A percentile compares a stretch with the other conserved stretches of the same genome.
These are phyloP conservation scores for Diabrotica undecimpunctata DNA, from an alignment of 1,140 invertebrate genomes.

Conservation along the genomic window DNA sequence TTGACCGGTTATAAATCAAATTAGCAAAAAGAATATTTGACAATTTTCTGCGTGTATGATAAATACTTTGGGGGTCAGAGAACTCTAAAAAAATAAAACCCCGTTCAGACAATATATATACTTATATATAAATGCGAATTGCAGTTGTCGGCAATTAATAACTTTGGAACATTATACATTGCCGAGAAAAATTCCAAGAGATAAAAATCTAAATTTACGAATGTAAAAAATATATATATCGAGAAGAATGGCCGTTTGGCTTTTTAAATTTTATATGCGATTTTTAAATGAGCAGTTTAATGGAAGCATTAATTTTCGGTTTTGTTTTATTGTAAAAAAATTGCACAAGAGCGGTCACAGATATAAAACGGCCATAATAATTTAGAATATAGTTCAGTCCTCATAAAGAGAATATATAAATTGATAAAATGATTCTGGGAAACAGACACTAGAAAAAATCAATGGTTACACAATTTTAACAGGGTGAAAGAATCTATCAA, in stretches of 20 bases:
- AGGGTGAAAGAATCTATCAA: too few species aligned
- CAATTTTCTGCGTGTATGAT: neutral
- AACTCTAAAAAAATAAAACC: slow-evolving; percentile 1
- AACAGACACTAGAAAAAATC: too few species aligned
- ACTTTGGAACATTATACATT: slow-evolving; percentile 2
- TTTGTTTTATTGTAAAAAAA: too few species aligned
- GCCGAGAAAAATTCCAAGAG: neutral
- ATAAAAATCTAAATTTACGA: slow-evolving; percentile 3
- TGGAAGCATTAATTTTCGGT: too few species aligned
- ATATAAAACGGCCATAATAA: too few species aligned
- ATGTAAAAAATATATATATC: neutral
- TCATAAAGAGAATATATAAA: too few species aligned
- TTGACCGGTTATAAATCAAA: too few species aligned
- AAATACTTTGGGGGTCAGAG: neutral
- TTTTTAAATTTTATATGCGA: neutral
- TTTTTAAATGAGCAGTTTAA: neutral
- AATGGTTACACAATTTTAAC: too few species aligned
- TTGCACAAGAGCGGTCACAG: too few species aligned
- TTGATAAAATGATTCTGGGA: too few species aligned
- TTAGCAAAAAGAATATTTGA: too few species aligned
- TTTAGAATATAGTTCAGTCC: too few species aligned
- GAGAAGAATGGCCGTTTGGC: neutral
- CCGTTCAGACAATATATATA: neutral
- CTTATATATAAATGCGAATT: neutral
- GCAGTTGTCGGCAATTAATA: neutral